Evolutionary conservation across 1,140 invertebrate genomes (phyloP).

Genomic region (Atta cephalotes): DNA sequence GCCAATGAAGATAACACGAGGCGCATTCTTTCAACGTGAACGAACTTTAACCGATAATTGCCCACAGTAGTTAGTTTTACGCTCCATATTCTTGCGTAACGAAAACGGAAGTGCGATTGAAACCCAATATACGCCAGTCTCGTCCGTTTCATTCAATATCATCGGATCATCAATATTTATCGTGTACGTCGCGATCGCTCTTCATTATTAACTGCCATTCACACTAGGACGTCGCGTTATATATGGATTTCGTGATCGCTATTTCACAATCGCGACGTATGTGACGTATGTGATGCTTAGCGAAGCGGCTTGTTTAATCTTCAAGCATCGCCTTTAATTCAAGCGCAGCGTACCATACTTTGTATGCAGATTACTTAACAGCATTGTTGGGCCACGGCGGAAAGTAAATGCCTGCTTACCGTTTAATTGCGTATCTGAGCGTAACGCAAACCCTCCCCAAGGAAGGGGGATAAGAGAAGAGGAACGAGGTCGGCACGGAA

Average conservation of each 20-base stretch:
- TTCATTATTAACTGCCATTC: constrained; percentile 49
- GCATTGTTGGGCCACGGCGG: not conserved
- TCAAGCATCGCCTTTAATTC: constrained; percentile 44
- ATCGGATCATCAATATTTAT: constrained; percentile 57
- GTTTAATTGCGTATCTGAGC: constrained; percentile 60
- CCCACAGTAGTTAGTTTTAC: not conserved
- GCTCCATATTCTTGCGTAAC: not conserved
- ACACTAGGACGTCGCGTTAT: not conserved
- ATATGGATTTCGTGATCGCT: not conserved
- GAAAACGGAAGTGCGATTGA: constrained; percentile 23
- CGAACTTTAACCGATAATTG: not conserved
- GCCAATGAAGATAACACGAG: not conserved
- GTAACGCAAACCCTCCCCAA: not conserved
- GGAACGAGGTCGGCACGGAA: not conserved
- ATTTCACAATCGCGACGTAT: not conserved
- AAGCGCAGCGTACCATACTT: not conserved
- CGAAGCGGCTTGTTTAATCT: constrained; percentile 56
- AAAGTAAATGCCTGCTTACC: constrained; percentile 66
- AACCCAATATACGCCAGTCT: not conserved
- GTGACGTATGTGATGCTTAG: not conserved
- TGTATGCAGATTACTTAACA: constrained; percentile 57
- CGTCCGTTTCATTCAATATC: constrained; percentile 41
- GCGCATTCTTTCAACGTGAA: not conserved
- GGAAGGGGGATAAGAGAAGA: not conserved
- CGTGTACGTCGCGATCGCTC: constrained; percentile 10